A percentile compares a stretch with the other conserved stretches of the same genome.
phyloP scores from a whole-genome alignment of 2,797 vertebrate genomes.

The Gambusia yucatana region DNA sequence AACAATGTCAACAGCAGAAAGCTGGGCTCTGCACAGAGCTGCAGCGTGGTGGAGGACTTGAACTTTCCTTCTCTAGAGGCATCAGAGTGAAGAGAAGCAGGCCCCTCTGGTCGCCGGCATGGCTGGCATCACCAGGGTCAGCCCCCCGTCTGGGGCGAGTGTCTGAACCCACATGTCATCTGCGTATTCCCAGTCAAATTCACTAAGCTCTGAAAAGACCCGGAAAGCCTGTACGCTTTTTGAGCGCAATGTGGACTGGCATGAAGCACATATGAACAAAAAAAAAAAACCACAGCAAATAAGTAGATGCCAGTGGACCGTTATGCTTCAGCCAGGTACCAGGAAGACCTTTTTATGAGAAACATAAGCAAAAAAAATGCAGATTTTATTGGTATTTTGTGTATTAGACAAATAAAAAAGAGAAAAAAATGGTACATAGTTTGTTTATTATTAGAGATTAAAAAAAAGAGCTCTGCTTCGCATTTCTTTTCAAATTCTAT shows the following conservation, averaged over 20 bases:
- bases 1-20: slow-evolving; percentile 56
- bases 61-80: slow-evolving; percentile 59
- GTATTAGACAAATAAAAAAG: not conserved
- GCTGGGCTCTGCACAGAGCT: slow-evolving; percentile 37
- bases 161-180: slow-evolving; percentile 72
- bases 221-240: slow-evolving; percentile 47
- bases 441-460: not conserved
- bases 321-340: slow-evolving; percentile 36
- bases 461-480: not conserved
- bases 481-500: not conserved
- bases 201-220: slow-evolving; percentile 67
- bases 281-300: slow-evolving; percentile 40
- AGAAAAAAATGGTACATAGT: not conserved
- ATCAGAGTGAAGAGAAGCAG: slow-evolving; percentile 43
- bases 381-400: not conserved
- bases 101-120: slow-evolving; percentile 46
- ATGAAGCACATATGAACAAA: slow-evolving; percentile 45
- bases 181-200: slow-evolving; percentile 68
- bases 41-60: slow-evolving; percentile 47
- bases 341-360: not conserved
- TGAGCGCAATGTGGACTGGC: slow-evolving; percentile 68
- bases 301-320: slow-evolving; percentile 29
- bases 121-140: slow-evolving; percentile 67
- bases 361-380: not conserved
- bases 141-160: slow-evolving; percentile 66